Evolutionary conservation across 2,113 vertebrate species (phyloP), one percentile per base, ranked within the genome.

Genomic region (Labrus mixtus): DNA sequence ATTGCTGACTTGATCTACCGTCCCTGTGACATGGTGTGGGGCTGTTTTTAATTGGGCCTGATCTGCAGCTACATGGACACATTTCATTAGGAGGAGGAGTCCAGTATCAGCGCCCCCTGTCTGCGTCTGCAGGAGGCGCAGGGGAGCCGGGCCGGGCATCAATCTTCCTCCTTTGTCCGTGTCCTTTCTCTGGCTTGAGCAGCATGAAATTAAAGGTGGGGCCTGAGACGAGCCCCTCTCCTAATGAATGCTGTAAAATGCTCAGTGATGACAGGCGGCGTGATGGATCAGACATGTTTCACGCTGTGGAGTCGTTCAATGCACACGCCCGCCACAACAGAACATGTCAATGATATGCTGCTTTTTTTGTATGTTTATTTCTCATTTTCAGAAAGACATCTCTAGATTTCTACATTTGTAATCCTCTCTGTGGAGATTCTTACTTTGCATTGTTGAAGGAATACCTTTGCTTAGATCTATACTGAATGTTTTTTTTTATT

Each of bases 1-100:
- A 95, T 95, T 95, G 90, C 93, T 89, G 93, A 93, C 93, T 91
- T 95, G 94, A 95, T 94, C 92, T 93, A 94, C 93, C 93, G 92
- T 94, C 92, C 91, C 83, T 60, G 51, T 90, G 93, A 95, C 93
- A 93, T 74, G 87, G 87, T 76, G 89, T 72, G 88, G 86, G 91
- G 87, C 91, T 82, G 84, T 90, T 95, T 93, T 94, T 93, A 95
- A 95, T 95, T 94, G 93, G 90, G 92, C 85, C 89, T 92, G 91
- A 92, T 93, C 90, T 80, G 89, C 87, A 79, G 83, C 93, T 91
- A 86, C 87, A 84, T 66, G 84, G 78, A 78, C 68, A 84, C 89
- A 91, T 94, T 93, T 93, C 91, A 92, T 93, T 93, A 92, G 85
- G 81, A 86, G 81, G 78, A 80, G 73, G 53, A 65, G 29, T 58